These are phyloP conservation scores for Cremastobaeus sp. DNA, from an alignment of 2,888 invertebrate genomes.

Conservation along the genomic window DNA sequence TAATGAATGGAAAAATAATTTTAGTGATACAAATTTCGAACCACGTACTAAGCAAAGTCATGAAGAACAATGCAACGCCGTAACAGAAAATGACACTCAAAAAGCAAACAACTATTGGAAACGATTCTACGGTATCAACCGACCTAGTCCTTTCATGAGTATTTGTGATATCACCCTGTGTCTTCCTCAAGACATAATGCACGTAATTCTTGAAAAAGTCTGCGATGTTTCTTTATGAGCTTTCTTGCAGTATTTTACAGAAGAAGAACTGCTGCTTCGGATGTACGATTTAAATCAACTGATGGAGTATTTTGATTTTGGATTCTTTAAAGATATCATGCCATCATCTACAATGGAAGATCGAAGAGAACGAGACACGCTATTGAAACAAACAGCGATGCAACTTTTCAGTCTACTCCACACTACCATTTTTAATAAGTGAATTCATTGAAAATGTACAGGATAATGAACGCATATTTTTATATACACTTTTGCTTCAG, in stretches of 20 bases:
- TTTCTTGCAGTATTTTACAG: not conserved
- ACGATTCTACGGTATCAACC: constrained; percentile 15
- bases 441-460: not conserved
- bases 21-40: constrained; percentile 8
- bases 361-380: not conserved
- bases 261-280: not conserved
- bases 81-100: constrained; percentile 2
- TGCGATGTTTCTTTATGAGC: constrained; percentile 5
- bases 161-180: constrained; percentile 14
- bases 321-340: not conserved
- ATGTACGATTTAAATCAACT: not conserved
- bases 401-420: not conserved
- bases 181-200: too few relatives aligned
- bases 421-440: not conserved
- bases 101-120: constrained; percentile 7
- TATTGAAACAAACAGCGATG: not conserved
- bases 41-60: not conserved
- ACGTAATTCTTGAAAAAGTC: constrained; percentile 12
- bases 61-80: constrained; percentile 4
- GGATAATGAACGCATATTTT: not conserved
- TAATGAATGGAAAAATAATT: constrained; percentile 1
- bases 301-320: not conserved
- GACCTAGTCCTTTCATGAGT: not conserved
- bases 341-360: not conserved
- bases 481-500: not conserved